These are phyloP conservation scores for Euzetes globulus DNA, from an alignment of 2,888 invertebrate species.

Conservation along the genomic window DNA sequence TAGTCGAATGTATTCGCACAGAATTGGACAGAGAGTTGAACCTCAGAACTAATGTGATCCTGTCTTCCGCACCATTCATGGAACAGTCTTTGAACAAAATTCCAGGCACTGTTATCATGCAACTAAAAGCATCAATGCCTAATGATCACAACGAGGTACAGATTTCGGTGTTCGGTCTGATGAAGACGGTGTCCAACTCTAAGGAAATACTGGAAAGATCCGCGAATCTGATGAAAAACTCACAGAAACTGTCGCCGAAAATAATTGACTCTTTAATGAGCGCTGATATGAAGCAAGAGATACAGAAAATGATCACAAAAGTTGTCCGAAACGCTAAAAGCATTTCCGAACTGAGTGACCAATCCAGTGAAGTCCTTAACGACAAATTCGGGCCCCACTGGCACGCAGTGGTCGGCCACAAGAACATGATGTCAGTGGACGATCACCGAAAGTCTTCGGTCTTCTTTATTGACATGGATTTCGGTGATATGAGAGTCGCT, in stretches of 20 bases:
- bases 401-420: conserved; percentile 32
- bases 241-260: conserved; percentile 26
- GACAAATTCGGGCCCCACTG: conserved; percentile 33
- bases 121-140: background rate
- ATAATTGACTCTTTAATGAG: conserved; percentile 34
- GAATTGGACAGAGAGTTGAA: conserved; percentile 18
- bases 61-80: conserved; percentile 12
- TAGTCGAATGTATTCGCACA: conserved; percentile 9
- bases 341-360: conserved; percentile 18
- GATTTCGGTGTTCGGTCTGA: background rate
- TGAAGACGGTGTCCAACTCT: too few species aligned
- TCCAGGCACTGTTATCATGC: conserved; percentile 17
- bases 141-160: background rate
- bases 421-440: conserved; percentile 28
- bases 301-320: conserved; percentile 9
- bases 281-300: conserved; percentile 29
- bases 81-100: conserved; percentile 5
- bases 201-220: background rate
- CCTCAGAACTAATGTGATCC: conserved; percentile 2
- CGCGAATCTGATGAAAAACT: conserved; percentile 12
- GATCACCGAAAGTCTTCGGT: conserved; percentile 31
- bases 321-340: conserved; percentile 29
- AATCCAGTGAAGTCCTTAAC: conserved; percentile 27
- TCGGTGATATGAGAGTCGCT: conserved; percentile 28
- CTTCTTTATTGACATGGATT: conserved; percentile 30